Evolutionary conservation across 2,113 vertebrate species (phyloP).

Genomic region (Phocoena sinus): DNA sequence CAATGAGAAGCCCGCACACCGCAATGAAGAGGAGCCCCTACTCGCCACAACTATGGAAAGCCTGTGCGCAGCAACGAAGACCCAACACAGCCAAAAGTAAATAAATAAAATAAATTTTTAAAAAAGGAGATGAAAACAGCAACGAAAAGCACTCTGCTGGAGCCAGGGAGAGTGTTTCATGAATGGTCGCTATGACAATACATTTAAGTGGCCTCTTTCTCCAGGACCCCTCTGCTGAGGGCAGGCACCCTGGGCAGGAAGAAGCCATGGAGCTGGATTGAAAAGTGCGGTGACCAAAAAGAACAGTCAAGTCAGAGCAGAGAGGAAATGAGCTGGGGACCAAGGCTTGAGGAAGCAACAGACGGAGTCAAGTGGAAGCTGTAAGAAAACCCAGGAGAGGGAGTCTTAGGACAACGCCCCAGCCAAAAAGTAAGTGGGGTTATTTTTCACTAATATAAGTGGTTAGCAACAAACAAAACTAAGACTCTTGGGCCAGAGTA

Average conservation of each 20-base stretch:
- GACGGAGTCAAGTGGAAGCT: not conserved
- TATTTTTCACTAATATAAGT: not conserved
- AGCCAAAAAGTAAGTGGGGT: not conserved
- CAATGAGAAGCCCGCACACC: too few relatives aligned
- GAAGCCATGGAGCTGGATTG: not conserved
- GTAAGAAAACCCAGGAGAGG: not conserved
- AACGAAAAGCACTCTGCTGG: not conserved
- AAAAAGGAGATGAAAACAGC: not conserved
- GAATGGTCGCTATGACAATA: not conserved
- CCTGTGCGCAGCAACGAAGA: too few relatives aligned
- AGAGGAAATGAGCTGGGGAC: not conserved
- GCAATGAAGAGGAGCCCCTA: too few relatives aligned
- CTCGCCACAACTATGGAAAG: too few relatives aligned
- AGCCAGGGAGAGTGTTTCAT: not conserved
- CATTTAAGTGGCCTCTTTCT: not conserved
- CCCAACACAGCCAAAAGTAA: too few relatives aligned
- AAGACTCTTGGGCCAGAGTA: not conserved
- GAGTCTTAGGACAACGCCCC: not conserved
- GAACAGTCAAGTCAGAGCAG: not conserved
- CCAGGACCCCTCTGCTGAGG: not conserved
- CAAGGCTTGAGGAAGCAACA: not conserved
- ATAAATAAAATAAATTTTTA: too few relatives aligned
- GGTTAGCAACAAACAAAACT: not conserved
- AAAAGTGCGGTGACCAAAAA: not conserved
- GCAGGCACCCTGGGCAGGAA: not conserved